Base-by-base conservation (phyloP, 2,888 invertebrate species). In the Drosophila kuntzei region DNA sequence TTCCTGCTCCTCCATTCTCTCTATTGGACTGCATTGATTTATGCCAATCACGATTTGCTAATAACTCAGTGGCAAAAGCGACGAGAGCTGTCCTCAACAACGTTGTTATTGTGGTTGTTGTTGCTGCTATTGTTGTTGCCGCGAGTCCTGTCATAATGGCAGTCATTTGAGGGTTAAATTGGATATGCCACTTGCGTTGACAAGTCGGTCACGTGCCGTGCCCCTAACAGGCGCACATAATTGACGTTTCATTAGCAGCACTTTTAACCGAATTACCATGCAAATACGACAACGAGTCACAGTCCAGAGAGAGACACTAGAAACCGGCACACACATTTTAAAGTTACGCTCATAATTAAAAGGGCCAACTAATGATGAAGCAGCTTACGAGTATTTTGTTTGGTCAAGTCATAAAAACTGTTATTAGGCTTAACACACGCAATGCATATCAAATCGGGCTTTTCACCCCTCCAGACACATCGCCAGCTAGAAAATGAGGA, bases 111-210 rank as follows among this genome's bases (percentile, higher is more conserved):
- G 54, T 53, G 64, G 36, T 47, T 41, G 20, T 14, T 49, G 43
- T 37, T 64, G 53, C 49, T 53, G 41, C 49, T 62, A 25, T 49
- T 69, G 57, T 49, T 60, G 59, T 68, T 74, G 79, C 43, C 74
- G 50, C 62, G 63, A 74, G 75, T 69, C 75, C 74, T 68, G 80
- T 79, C 86, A 89, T 90, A 85, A 88, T 89, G 90, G 78, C 86
- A 82, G 71, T 85, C 87, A 89, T 88, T 89, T 88, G 78, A 82
- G 88, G 89, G 90, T 87, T 89, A 89, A 88, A 89, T 89, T 79
- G 89, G 80, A 85, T 80, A 87, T 89, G 89, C 85, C 75, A 71
- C 73, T 64, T 70, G 85, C 69, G 82, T 85, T 85, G 89, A 89
- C 86, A 89, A 86, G 80, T 78, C 80, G 84, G 89, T 89, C 89